These are phyloP conservation scores for Charanyca ferruginea DNA, from an alignment of 2,888 invertebrate genomes.

Conservation along the genomic window DNA sequence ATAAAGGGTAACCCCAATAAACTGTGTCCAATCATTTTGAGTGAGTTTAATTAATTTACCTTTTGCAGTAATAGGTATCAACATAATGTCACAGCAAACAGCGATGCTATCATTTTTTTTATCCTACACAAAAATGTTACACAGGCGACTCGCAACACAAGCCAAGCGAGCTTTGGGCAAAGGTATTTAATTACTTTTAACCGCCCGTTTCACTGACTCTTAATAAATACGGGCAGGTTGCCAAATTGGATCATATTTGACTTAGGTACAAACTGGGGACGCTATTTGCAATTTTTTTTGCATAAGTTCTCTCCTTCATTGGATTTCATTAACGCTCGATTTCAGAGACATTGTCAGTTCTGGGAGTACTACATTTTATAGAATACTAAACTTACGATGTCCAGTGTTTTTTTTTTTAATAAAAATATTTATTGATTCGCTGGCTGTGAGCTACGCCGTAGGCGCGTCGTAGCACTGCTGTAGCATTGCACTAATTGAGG, in stretches of 20 bases:
- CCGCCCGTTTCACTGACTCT: constrained; percentile 37
- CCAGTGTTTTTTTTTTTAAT: too few species aligned
- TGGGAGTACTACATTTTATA: background rate
- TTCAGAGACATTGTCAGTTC: background rate
- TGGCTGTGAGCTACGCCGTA: background rate
- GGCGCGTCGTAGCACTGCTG: background rate
- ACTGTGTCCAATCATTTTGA: background rate
- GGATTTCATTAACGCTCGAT: constrained; percentile 4
- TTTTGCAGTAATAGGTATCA: background rate
- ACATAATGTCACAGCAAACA: background rate
- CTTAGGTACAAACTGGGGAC: background rate
- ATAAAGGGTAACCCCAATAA: too few species aligned
- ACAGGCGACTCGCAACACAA: background rate
- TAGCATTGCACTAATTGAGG: too few species aligned
- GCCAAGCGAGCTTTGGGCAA: constrained; percentile 20
- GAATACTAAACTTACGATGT: background rate
- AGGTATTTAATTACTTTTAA: constrained; percentile 59
- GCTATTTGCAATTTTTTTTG: constrained; percentile 2
- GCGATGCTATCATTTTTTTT: constrained; percentile 15
- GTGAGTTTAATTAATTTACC: background rate
- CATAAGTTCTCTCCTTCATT: constrained; percentile 11
- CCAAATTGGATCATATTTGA: constrained; percentile 54
- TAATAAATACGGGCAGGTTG: constrained; percentile 40
- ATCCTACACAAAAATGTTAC: constrained; percentile 37
- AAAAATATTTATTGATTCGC: too few species aligned